phyloP scores from a whole-genome alignment of 2,888 invertebrate genomes.

The Anodontia alba region DNA sequence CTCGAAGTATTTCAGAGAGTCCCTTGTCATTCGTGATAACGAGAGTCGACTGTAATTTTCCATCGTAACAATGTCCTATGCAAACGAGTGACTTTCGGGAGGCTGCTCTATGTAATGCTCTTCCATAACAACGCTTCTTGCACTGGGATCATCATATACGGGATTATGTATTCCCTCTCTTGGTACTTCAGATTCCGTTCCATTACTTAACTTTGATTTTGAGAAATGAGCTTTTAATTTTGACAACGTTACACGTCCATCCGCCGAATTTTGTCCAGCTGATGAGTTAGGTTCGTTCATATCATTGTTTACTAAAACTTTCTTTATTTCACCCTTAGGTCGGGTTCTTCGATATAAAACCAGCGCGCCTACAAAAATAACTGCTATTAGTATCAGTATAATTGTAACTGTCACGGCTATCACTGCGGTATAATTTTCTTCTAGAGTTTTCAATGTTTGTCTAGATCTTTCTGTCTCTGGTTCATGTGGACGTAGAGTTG shows the following conservation, averaged over 20 bases:
- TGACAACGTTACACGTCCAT: conserved; percentile 66
- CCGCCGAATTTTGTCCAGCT: conserved; percentile 33
- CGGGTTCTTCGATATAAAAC: conserved; percentile 57
- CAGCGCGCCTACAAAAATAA: conserved; percentile 61
- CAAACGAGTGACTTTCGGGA: not conserved
- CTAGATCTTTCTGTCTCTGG: not conserved
- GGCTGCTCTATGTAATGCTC: conserved; percentile 55
- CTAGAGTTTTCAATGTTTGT: conserved; percentile 12
- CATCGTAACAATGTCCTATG: not conserved
- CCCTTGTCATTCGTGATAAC: no score
- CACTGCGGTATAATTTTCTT: conserved; percentile 48
- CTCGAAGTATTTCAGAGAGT: no score
- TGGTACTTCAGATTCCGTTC: conserved; percentile 17
- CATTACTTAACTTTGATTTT: conserved; percentile 53
- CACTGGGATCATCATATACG: conserved; percentile 57
- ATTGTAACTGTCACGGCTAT: conserved; percentile 69
- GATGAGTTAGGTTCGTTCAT: conserved; percentile 64
- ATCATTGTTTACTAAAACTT: conserved; percentile 69
- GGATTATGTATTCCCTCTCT: conserved; percentile 63
- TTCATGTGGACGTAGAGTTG: not conserved
- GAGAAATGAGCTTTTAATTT: conserved; percentile 71
- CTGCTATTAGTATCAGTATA: conserved; percentile 58
- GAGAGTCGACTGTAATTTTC: no score
- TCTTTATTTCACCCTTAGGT: conserved; percentile 62
- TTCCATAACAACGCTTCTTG: conserved; percentile 49